Base-by-base conservation (phyloP, 2,888 invertebrate genomes). In the Tethea ocularis region DNA sequence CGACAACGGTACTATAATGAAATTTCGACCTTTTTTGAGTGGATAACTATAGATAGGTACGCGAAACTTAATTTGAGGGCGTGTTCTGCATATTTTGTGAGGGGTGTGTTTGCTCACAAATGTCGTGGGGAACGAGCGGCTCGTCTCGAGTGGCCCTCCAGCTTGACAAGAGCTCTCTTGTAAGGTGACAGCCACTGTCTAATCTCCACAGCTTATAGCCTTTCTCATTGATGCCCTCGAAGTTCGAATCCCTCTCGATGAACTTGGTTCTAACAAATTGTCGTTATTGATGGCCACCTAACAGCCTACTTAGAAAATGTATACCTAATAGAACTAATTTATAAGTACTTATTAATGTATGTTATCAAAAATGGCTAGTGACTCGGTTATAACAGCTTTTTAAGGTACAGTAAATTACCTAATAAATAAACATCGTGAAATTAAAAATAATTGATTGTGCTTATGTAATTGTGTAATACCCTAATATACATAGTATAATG, bases 161-260 rank as follows among this genome's bases (percentile, higher is more conserved):
- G 70, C 72, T 74, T 77, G 74, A 74, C 72, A 77, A 86, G 87
- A 74, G 79, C 70, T 67, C 75, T 83, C 77, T 77, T 80, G 74
- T 78, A 78, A 87, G 85, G 85, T 89, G 89, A 86, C 89, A 85
- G 82, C 83, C 82, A 68, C 82, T 83, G 85, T 86, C 87, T 91
- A 89, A 91, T 89, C 88, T 87, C 80, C 75, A 72, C 78, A 75
- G 77, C 82, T 83, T 86, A 80, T 78, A 80, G 79, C 80, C 79
- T 78, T 83, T 80, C 81, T 74, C 78, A 83, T 78, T 80, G 80
- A 82, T 81, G 77, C 75, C 77, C 78, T 79, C 74, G 46, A 46
- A 59, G 20, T 62, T 61, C 60, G 57, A 59, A 59, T 58, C 61
- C 61, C 55, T 52, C 46, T 61, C 62, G 61, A 59, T 63, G 38